Evolutionary conservation across 37 sponge, comb jelly and placozoan species (phyloP).

Genomic region (Petrosia ficiformis): DNA sequence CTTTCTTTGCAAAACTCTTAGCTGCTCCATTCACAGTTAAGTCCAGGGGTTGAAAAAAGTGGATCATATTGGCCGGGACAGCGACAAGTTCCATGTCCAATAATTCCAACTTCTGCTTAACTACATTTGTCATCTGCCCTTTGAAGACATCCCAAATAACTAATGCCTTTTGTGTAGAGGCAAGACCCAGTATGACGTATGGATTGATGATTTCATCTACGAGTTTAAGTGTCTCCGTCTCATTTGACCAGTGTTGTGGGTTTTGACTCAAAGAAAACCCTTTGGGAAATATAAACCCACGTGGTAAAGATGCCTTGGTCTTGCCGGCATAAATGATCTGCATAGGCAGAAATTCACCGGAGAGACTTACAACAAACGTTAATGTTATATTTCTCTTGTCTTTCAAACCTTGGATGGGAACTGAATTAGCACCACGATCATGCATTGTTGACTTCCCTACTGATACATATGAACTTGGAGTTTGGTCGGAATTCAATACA

Average conservation of each 20-base stretch:
- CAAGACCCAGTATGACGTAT: conserved; percentile 20
- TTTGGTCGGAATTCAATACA: conserved; percentile 60
- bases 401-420: conserved; percentile 33
- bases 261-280: conserved; percentile 34
- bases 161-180: conserved; percentile 23
- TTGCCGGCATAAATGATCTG: conserved; percentile 61
- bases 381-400: conserved; percentile 52
- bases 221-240: conserved; percentile 42
- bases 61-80: conserved; percentile 64
- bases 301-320: conserved; percentile 41
- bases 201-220: conserved; percentile 47
- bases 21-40: conserved; percentile 44
- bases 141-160: conserved; percentile 60
- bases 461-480: conserved; percentile 40
- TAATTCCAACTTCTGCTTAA: conserved; percentile 19
- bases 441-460: conserved; percentile 56
- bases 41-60: conserved; percentile 56
- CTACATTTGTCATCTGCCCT: conserved; percentile 46
- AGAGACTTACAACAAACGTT: conserved; percentile 21
- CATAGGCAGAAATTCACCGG: conserved; percentile 42
- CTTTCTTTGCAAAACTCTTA: conserved; percentile 18
- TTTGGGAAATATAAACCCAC: conserved; percentile 32
- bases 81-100: conserved; percentile 39
- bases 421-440: conserved; percentile 12
- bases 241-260: conserved; percentile 47